These are phyloP conservation scores for Galerucella pusilla DNA, from an alignment of 2,888 invertebrate genomes.

Conservation along the genomic window DNA sequence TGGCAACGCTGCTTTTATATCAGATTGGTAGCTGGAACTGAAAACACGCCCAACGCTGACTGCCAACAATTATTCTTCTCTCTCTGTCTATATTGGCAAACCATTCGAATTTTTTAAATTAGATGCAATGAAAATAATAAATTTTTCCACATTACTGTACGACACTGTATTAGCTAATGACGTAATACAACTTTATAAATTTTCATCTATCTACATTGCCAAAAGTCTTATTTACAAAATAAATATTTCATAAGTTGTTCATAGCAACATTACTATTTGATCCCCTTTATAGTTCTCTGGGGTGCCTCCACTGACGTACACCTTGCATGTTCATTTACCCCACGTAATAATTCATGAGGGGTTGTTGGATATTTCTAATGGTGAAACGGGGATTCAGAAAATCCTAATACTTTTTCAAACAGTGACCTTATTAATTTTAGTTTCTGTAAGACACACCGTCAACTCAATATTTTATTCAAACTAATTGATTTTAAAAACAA, in stretches of 20 bases:
- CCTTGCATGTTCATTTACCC: constrained; percentile 38
- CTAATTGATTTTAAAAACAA: neutral
- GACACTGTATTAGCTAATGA: too few species aligned
- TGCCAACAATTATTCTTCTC: too few species aligned
- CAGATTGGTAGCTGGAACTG: too few species aligned
- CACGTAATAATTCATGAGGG: constrained; percentile 34
- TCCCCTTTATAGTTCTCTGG: neutral
- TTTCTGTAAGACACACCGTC: neutral
- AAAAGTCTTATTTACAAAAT: neutral
- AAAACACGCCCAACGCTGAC: too few species aligned
- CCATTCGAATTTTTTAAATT: too few species aligned
- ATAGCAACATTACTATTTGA: constrained; percentile 1
- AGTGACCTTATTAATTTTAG: constrained; percentile 24
- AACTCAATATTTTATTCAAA: neutral
- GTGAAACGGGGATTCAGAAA: constrained; percentile 21
- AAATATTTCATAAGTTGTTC: neutral
- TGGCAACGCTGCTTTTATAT: too few species aligned
- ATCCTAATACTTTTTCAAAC: constrained; percentile 24
- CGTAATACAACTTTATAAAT: too few species aligned
- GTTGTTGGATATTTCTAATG: constrained; percentile 30
- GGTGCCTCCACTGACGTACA: constrained; percentile 22
- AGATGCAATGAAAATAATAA: too few species aligned
- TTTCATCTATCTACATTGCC: neutral
- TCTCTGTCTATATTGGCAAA: too few species aligned
- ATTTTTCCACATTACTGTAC: too few species aligned